Conservation (phyloP, 2,888 invertebrate species). For the Crematogaster levior region DNA sequence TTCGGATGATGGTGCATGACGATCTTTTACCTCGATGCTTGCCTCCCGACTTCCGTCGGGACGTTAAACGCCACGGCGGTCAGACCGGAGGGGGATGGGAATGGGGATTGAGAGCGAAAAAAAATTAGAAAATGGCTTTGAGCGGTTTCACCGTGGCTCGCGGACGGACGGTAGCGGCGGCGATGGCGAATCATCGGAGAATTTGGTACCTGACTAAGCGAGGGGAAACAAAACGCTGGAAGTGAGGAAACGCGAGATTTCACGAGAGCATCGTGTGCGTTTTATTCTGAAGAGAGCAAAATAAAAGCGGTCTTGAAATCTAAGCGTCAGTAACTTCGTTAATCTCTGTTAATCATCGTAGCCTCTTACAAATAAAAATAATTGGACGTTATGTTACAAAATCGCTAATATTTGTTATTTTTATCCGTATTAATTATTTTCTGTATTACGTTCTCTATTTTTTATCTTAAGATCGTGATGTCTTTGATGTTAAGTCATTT, state of each 20-base stretch:
- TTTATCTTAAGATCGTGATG: neutral
- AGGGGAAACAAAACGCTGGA: constrained; percentile 42
- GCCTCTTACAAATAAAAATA: neutral
- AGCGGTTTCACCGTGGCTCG: constrained; percentile 46
- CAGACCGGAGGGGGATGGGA: constrained; percentile 29
- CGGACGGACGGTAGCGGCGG: constrained; percentile 2
- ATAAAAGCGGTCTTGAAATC: constrained; percentile 7
- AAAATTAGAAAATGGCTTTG: constrained; percentile 53
- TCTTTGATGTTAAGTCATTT: no score
- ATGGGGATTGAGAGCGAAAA: constrained; percentile 12
- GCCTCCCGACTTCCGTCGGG: constrained; percentile 59
- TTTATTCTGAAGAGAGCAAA: neutral
- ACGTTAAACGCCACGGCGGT: constrained; percentile 45
- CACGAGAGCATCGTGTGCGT: neutral
- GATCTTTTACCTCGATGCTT: constrained; percentile 67
- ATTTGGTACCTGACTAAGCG: constrained; percentile 43
- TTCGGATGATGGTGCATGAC: constrained; percentile 75
- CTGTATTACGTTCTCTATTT: neutral
- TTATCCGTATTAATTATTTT: neutral
- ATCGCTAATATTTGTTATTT: neutral
- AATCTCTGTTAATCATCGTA: neutral
- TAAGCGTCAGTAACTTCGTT: neutral
- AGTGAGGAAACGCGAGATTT: constrained; percentile 41
- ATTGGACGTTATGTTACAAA: neutral
- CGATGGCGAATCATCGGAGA: constrained; percentile 37